Conservation (phyloP, 1,140 invertebrate species). For the Macrotrachela quadricornifera region DNA sequence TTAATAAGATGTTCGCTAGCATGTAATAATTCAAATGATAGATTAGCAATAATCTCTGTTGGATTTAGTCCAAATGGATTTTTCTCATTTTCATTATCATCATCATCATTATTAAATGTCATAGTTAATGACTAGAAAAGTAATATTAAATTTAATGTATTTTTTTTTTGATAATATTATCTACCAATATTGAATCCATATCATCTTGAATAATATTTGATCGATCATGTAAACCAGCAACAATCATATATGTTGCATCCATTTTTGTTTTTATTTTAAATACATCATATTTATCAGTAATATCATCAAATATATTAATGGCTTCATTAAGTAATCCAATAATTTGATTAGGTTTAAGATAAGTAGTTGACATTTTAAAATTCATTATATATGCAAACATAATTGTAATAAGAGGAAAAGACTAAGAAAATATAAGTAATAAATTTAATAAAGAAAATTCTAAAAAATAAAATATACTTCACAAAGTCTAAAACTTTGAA, state of each 20-base stretch:
- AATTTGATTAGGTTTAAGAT: slow-evolving; percentile 53
- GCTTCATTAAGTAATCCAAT: slow-evolving; percentile 60
- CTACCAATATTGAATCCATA: too few relatives aligned
- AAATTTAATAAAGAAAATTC: too few relatives aligned
- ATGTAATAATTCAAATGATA: too few relatives aligned
- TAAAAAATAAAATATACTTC: not conserved
- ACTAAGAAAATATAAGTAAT: slow-evolving; percentile 20
- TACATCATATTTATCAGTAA: not conserved
- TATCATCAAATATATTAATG: slow-evolving; percentile 53
- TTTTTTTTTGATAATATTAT: too few relatives aligned
- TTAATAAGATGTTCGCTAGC: too few relatives aligned
- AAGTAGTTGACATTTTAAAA: slow-evolving; percentile 33
- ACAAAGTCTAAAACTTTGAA: not conserved
- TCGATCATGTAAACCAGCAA: slow-evolving; percentile 38
- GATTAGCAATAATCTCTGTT: too few relatives aligned
- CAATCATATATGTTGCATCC: slow-evolving; percentile 62
- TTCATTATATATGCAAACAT: slow-evolving; percentile 42
- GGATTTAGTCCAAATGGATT: too few relatives aligned
- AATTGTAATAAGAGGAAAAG: slow-evolving; percentile 38
- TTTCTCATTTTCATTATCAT: too few relatives aligned
- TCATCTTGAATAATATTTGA: not conserved
- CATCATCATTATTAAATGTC: too few relatives aligned
- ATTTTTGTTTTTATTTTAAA: slow-evolving; percentile 54
- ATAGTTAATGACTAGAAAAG: too few relatives aligned
- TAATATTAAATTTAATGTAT: too few relatives aligned